phyloP scores from a whole-genome alignment of 37 sponge, comb jelly and placozoan genomes.

The Dysidea cf. avara region DNA sequence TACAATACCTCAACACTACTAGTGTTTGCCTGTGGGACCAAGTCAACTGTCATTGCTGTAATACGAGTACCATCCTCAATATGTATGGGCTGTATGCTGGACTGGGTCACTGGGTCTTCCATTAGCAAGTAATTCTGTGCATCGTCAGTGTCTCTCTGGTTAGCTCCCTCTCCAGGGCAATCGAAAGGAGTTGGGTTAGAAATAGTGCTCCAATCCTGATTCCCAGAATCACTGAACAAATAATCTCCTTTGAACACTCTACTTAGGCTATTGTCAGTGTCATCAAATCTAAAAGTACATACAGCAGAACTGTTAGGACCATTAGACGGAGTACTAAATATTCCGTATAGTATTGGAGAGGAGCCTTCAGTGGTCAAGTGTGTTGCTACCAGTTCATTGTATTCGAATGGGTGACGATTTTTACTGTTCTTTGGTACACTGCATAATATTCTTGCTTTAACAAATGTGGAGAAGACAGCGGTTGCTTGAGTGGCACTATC shows the following conservation, averaged over 20 bases:
- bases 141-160: conserved; percentile 10
- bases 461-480: conserved; percentile 47
- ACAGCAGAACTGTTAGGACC: conserved; percentile 64
- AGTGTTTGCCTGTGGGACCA: conserved; percentile 1
- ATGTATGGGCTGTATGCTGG: conserved; percentile 26
- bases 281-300: conserved; percentile 57
- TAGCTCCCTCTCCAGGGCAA: conserved; percentile 30
- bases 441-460: conserved; percentile 55
- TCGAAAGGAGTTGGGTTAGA: not conserved
- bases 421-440: not conserved
- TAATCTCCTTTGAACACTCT: conserved; percentile 37
- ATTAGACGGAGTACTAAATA: conserved; percentile 48
- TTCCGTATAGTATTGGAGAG: conserved; percentile 39
- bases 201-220: conserved; percentile 4
- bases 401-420: conserved; percentile 30
- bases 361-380: conserved; percentile 3
- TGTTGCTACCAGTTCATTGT: conserved; percentile 46
- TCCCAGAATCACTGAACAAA: conserved; percentile 4
- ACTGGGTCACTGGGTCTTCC: not conserved
- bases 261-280: conserved; percentile 6
- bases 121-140: conserved; percentile 20
- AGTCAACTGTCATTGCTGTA: conserved; percentile 38
- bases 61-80: conserved; percentile 16
- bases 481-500: not conserved
- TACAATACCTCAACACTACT: conserved; percentile 29